These are phyloP conservation scores for Danaus plexippus DNA, from an alignment of 1,140 invertebrate genomes.

Conservation along the genomic window DNA sequence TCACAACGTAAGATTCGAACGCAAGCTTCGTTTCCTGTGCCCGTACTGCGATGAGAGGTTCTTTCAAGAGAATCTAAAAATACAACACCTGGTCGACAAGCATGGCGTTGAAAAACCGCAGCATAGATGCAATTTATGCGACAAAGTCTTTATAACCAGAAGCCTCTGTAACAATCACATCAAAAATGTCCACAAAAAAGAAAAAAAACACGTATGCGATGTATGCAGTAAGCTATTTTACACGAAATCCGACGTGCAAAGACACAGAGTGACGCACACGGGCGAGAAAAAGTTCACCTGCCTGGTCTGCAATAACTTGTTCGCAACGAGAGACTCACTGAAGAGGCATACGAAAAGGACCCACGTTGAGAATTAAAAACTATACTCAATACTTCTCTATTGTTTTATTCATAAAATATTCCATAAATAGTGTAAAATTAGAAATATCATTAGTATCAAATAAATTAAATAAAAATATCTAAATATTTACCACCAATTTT, in stretches of 20 bases:
- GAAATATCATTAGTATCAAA: too few species aligned
- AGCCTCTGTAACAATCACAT: constrained; percentile 54
- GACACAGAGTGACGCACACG: constrained; percentile 53
- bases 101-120: constrained; percentile 47
- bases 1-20: constrained; percentile 36
- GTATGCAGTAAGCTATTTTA: constrained; percentile 54
- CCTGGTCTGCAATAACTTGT: constrained; percentile 36
- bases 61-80: constrained; percentile 45
- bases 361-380: constrained; percentile 25
- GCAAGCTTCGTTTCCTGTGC: constrained; percentile 49
- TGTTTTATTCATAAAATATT: constrained; percentile 6
- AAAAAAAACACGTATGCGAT: constrained; percentile 52
- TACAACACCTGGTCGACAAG: constrained; percentile 50
- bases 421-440: too few species aligned
- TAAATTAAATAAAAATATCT: too few species aligned
- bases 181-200: constrained; percentile 52
- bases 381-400: not conserved
- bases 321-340: constrained; percentile 53
- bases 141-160: constrained; percentile 46
- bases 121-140: constrained; percentile 41
- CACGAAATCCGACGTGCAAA: constrained; percentile 39
- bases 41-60: constrained; percentile 49
- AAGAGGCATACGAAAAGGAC: constrained; percentile 45
- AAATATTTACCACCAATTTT: too few species aligned
- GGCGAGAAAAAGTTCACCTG: constrained; percentile 51